A percentile compares a stretch with the other conserved stretches of the same genome.
These are phyloP conservation scores for Platyura marginata DNA, from an alignment of 1,140 invertebrate species.

Conservation along the genomic window DNA sequence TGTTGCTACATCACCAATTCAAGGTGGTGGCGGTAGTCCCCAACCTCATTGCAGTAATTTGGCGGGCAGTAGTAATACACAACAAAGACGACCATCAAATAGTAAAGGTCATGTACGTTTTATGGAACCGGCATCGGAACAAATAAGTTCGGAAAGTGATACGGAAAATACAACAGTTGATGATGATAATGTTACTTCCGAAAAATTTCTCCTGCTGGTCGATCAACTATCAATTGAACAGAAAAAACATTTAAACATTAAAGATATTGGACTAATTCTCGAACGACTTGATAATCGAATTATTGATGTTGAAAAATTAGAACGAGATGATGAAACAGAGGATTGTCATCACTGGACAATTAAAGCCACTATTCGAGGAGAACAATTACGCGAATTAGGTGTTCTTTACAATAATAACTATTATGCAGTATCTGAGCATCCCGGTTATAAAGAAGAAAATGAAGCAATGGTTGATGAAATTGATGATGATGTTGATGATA, in stretches of 20 bases:
- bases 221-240: slow-evolving; percentile 83
- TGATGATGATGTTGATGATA: slow-evolving; percentile 58
- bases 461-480: slow-evolving; percentile 62
- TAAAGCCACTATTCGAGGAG: slow-evolving; percentile 78
- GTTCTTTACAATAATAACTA: slow-evolving; percentile 92
- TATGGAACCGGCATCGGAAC: slow-evolving; percentile 48
- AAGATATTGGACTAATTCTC: slow-evolving; percentile 87
- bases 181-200: slow-evolving; percentile 69
- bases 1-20: slow-evolving; percentile 78
- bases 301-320: slow-evolving; percentile 75
- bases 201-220: slow-evolving; percentile 80
- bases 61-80: slow-evolving; percentile 28
- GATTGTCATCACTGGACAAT: slow-evolving; percentile 91
- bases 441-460: slow-evolving; percentile 73
- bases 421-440: slow-evolving; percentile 86
- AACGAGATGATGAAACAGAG: slow-evolving; percentile 75
- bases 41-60: slow-evolving; percentile 35
- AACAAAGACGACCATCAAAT: slow-evolving; percentile 32
- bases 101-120: slow-evolving; percentile 50
- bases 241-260: slow-evolving; percentile 77
- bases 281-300: slow-evolving; percentile 83
- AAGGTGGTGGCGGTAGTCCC: slow-evolving; percentile 48
- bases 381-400: slow-evolving; percentile 72
- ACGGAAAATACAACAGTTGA: slow-evolving; percentile 82
- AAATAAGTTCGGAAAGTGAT: slow-evolving; percentile 78